phyloP scores from a whole-genome alignment of 2,888 invertebrate genomes.

The Sinodicranocentrus sp. region DNA sequence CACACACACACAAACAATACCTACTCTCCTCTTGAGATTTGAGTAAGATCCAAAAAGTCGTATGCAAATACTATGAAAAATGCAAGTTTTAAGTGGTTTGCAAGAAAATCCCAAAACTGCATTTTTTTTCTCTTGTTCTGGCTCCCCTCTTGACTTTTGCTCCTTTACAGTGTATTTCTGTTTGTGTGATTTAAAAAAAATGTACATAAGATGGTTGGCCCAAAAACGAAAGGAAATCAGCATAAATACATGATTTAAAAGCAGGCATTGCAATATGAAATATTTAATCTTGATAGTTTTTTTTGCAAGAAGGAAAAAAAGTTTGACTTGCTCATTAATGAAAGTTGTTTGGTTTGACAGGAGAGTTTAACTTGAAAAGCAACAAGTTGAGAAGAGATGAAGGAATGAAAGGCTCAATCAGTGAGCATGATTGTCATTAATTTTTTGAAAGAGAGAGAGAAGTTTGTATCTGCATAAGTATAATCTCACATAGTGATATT shows the following conservation, averaged over 20 bases:
- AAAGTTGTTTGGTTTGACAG: constrained; percentile 61
- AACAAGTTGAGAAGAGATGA: background rate
- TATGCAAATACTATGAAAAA: constrained; percentile 15
- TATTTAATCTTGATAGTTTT: constrained; percentile 27
- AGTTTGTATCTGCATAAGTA: background rate
- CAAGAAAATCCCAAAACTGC: no score
- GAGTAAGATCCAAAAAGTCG: no score
- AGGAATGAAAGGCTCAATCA: constrained; percentile 56
- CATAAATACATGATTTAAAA: constrained; percentile 37
- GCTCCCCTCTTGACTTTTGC: no score
- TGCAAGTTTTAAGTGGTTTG: background rate
- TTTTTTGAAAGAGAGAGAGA: background rate
- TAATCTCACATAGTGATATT: background rate
- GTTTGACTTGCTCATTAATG: no score
- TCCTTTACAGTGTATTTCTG: background rate
- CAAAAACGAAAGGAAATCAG: background rate
- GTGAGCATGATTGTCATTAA: constrained; percentile 58
- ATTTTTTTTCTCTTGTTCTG: no score
- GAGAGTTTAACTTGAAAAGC: constrained; percentile 5
- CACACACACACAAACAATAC: no score
- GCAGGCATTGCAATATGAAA: constrained; percentile 19
- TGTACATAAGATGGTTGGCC: background rate
- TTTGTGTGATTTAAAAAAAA: background rate
- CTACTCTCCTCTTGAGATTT: no score
- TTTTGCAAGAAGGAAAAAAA: constrained; percentile 4